These are phyloP conservation scores for Macquaria ambigua DNA, from an alignment of 2,113 vertebrate genomes.

Conservation along the genomic window DNA sequence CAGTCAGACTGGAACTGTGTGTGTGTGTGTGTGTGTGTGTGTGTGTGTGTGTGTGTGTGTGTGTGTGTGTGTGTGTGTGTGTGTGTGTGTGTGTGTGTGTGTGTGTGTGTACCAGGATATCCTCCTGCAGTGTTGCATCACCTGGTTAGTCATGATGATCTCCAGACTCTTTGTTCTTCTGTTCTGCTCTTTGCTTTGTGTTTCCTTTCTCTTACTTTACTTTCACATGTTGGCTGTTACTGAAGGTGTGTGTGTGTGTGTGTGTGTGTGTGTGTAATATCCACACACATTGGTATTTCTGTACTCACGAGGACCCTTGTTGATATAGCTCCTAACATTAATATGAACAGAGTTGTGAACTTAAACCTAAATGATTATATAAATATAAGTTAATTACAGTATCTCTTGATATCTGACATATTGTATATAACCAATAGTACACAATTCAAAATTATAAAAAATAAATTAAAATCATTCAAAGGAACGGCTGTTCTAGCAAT, in stretches of 20 bases:
- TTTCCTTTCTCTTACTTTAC: neutral
- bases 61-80: constrained; percentile 13
- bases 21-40: constrained; percentile 31
- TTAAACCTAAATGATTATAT: too few relatives aligned
- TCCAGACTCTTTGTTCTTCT: neutral
- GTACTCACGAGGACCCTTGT: too few relatives aligned
- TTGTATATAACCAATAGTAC: too few relatives aligned
- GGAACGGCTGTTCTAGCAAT: too few relatives aligned
- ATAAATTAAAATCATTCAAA: too few relatives aligned
- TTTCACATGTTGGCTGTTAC: neutral
- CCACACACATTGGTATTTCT: too few relatives aligned
- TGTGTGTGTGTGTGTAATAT: too few relatives aligned
- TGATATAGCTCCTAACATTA: too few relatives aligned
- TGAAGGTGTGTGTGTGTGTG: neutral
- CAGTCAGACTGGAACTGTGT: neutral
- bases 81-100: constrained; percentile 5
- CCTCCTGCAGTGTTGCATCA: constrained; percentile 40
- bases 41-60: neutral
- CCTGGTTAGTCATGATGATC: neutral
- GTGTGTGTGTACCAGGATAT: constrained; percentile 59
- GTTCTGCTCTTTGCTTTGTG: neutral
- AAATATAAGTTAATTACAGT: too few relatives aligned
- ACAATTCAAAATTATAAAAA: too few relatives aligned
- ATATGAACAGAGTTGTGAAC: too few relatives aligned
- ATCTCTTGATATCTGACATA: too few relatives aligned